Evolutionary conservation across 2,113 vertebrate species (phyloP), one percentile per base, ranked within the genome.

Genomic region (Rhinoptilus africanus): DNA sequence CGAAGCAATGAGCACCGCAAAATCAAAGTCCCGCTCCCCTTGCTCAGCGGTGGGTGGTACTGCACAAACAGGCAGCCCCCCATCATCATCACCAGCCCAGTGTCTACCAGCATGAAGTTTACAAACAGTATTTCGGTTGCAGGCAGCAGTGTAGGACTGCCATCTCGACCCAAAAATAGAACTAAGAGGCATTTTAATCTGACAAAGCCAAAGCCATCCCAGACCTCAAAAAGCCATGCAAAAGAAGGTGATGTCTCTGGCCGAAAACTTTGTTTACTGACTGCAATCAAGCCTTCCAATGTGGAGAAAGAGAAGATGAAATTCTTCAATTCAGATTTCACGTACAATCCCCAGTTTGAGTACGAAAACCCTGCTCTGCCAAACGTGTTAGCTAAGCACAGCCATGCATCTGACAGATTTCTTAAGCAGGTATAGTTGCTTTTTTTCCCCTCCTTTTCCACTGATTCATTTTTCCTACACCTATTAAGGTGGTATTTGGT

Each of bases 241-340:
- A 98, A 92, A 67, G 98, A 98, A 34, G 97, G 95, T 17, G 99
- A 99, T 12, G 92, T 73, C 54, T 76, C 97, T 6, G 94, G 97
- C 51, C 99, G 95, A 89, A 99, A 98, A 77, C 98, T 98, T 75
- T 99, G 99, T 91, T 98, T 99, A 30, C 97, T 99, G 51, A 97
- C 99, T 7, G 99, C 99, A 9, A 98, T 99, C 97, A 99, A 99
- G 92, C 99, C 99, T 7, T 98, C 97, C 73, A 99, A 99, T 2
- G 98, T 99, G 68, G 99, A 99, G 93, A 98, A 96, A 39, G 99
- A 99, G 95, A 99, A 99, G 92, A 84, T 94, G 34, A 98, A 98
- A 47, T 99, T 99, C 94, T 99, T 99, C 95, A 97, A 97, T 96
- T 99, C 99, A 0, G 98, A 98, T 85, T 99, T 99, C 96, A 98